Evolutionary conservation across 2,888 invertebrate species (phyloP), one percentile per base, ranked within the genome.

Genomic region (Agrochola macilenta): DNA sequence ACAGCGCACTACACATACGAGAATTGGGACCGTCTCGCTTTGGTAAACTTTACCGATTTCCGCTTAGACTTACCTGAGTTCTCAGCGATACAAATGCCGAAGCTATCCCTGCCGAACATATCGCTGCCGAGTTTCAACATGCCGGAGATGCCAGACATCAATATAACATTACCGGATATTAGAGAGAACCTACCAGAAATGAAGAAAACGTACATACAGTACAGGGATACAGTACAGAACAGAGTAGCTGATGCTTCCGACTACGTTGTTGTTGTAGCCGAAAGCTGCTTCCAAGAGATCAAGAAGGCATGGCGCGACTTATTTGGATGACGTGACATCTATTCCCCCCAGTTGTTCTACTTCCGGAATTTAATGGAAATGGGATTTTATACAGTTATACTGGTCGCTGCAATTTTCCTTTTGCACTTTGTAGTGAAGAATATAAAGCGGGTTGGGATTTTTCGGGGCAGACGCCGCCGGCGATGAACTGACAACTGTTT

Each of bases 1-100:
- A 90, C 96, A 96, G 96, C 96, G 78, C 94, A 95, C 94, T 96
- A 96, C 96, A 95, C 95, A 43, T 96, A 96, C 90, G 95, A 95
- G 87, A 96, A 96, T 91, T 94, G 93, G 93, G 96, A 96, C 39
- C 91, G 90, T 81, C 88, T 96, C 76, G 94, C 94, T 76, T 88
- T 96, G 90, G 95, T 95, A 89, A 95, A 96, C 93, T 95, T 96
- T 93, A 95, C 95, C 85, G 94, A 96, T 94, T 95, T 96, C 90
- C 92, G 91, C 76, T 82, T 96, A 90, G 93, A 95, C 91, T 90
- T 96, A 46, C 88, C 94, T 0, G 96, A 96, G 65, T 96, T 96
- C 88, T 87, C 93, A 4, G 89, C 92, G 17, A 89, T 90, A 74
- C 78, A 90, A 69, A 81, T 95, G 63, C 91, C 94, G 30, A 88